A percentile compares a stretch with the other conserved stretches of the same genome.
phyloP scores from a whole-genome alignment of 2,888 invertebrate genomes.

The Agrotis clavis region DNA sequence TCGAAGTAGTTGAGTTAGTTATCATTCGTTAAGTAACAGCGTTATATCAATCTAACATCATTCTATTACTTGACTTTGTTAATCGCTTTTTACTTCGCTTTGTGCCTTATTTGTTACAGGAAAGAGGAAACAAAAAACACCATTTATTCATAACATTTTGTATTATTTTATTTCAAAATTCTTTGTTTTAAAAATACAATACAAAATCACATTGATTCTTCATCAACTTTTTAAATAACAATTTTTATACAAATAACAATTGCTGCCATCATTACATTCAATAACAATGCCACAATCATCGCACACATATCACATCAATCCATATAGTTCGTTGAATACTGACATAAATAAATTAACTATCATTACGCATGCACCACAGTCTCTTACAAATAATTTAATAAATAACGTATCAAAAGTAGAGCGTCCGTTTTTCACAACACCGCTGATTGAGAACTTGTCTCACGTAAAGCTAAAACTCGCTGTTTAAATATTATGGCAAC shows the following conservation, averaged over 20 bases:
- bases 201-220: constrained; percentile 83
- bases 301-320: constrained; percentile 83
- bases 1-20: constrained; percentile 28
- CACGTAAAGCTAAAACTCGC: constrained; percentile 67
- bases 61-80: constrained; percentile 14
- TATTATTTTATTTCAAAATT: constrained; percentile 79
- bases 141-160: constrained; percentile 73
- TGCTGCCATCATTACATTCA: constrained; percentile 72
- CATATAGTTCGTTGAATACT: constrained; percentile 86
- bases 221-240: constrained; percentile 79
- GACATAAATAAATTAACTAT: constrained; percentile 90
- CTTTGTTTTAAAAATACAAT: constrained; percentile 83
- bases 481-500: constrained; percentile 89
- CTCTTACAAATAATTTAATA: constrained; percentile 89
- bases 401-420: constrained; percentile 83
- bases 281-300: constrained; percentile 79
- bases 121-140: constrained; percentile 61
- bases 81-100: background rate
- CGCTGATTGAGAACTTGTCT: constrained; percentile 72
- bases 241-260: constrained; percentile 78
- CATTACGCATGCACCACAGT: constrained; percentile 86
- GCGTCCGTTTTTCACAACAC: constrained; percentile 80
- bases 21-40: constrained; percentile 39
- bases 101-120: background rate
- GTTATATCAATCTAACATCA: constrained; percentile 26